Evolutionary conservation across 2,797 vertebrate species (phyloP).

Genomic region (Lacerta bilineata): DNA sequence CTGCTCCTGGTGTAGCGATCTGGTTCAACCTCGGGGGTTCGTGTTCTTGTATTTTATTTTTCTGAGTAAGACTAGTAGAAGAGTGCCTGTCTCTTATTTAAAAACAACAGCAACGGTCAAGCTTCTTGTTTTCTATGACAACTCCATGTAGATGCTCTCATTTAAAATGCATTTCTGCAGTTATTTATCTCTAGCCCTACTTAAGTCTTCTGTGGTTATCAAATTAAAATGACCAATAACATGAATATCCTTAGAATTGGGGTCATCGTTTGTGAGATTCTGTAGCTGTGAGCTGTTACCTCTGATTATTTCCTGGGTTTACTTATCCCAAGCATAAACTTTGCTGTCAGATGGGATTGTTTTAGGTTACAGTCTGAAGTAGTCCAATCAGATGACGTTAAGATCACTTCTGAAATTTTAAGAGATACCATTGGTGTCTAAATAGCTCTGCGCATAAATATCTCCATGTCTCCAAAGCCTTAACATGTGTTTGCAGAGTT

Average conservation of each 20-base stretch:
- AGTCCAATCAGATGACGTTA: not conserved
- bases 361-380: not conserved
- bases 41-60: not conserved
- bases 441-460: not conserved
- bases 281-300: not conserved
- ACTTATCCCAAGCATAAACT: slow-evolving; percentile 18
- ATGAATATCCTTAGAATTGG: not conserved
- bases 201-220: not conserved
- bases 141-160: not conserved
- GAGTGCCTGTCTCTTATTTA: not conserved
- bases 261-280: not conserved
- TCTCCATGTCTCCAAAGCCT: slow-evolving; percentile 31
- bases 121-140: not conserved
- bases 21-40: not conserved
- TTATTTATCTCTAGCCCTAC: not conserved
- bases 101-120: not conserved
- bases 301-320: slow-evolving; percentile 25
- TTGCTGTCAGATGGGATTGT: slow-evolving; percentile 22
- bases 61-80: not conserved
- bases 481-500: slow-evolving; percentile 39
- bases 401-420: not conserved
- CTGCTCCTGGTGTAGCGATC: not conserved
- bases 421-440: not conserved
- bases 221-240: not conserved
- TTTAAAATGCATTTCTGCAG: not conserved